Evolutionary conservation across 1,140 invertebrate genomes (phyloP), one percentile per base, ranked within the genome.

Genomic region (Holcopasites calliopsidis): DNA sequence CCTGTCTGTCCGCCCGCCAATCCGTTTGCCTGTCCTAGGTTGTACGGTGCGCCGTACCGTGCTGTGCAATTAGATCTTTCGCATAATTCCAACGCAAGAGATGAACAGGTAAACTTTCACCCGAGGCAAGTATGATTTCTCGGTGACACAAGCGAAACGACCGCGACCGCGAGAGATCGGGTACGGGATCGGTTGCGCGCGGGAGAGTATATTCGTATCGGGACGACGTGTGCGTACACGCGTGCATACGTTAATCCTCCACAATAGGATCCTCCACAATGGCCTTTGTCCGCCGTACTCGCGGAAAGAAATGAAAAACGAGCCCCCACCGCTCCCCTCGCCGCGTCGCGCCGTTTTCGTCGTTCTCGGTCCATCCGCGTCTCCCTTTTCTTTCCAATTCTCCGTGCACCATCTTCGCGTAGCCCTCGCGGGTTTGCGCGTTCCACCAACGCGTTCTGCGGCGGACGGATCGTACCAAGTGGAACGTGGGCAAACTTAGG

Each of bases 211-310:
- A 62, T 44, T 26, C 40, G 44, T 62, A 62, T 28, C 70, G 60
- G 47, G 23, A 28, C 70, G 62, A 16, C 28, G 33, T 18, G 54
- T 23, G 47, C 50, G 57, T 70, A 35, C 50, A 70, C 50, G 79
- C 68, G 83, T 73, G 80, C 83, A 85, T 85, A 85, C 79, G 84
- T 85, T 85, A 85, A 85, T 85, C 72, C 79, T 76, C 70, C 44
- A 85, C 82, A 85, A 85, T 85, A 69, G 83, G 83, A 85, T 85
- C 64, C 83, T 85, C 76, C 70, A 85, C 83, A 85, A 85, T 85
- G 73, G 83, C 83, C 83, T 85, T 85, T 85, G 83, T 85, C 83
- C 83, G 79, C 65, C 62, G 68, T 52, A 76, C 82, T 76, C 71
- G 76, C 74, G 83, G 71, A 85, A 84, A 85, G 83, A 85, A 84